These are phyloP conservation scores for Balanococcus diminutus DNA, from an alignment of 2,888 invertebrate genomes.

Conservation along the genomic window DNA sequence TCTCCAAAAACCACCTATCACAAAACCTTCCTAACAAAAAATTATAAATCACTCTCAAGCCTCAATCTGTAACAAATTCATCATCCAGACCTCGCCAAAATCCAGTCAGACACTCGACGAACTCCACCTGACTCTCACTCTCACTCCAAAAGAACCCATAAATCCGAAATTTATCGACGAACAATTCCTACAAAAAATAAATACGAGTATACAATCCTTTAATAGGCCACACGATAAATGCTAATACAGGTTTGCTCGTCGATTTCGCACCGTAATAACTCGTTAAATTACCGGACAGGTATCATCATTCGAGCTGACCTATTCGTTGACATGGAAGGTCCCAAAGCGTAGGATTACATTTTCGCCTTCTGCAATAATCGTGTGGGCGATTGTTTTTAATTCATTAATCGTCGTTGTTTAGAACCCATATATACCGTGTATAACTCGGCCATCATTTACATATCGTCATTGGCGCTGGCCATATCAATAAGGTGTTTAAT, in stretches of 20 bases:
- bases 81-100: no score
- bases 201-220: no score
- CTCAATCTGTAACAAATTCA: no score
- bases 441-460: background rate
- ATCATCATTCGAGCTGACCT: conserved; percentile 8
- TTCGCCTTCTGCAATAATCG: background rate
- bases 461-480: background rate
- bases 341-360: background rate
- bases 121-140: no score
- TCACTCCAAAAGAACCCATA: no score
- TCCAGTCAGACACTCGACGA: no score
- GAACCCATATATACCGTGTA: background rate
- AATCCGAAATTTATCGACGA: no score
- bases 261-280: background rate
- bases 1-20: no score
- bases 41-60: no score
- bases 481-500: background rate
- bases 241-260: background rate
- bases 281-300: conserved; percentile 19
- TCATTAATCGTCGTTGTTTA: background rate
- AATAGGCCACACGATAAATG: conserved; percentile 31
- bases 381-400: background rate
- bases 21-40: no score
- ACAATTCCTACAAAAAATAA: no score
- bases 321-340: background rate